Evolutionary conservation across 2,888 invertebrate genomes (phyloP).

Genomic region (Chrysolina haemoptera): DNA sequence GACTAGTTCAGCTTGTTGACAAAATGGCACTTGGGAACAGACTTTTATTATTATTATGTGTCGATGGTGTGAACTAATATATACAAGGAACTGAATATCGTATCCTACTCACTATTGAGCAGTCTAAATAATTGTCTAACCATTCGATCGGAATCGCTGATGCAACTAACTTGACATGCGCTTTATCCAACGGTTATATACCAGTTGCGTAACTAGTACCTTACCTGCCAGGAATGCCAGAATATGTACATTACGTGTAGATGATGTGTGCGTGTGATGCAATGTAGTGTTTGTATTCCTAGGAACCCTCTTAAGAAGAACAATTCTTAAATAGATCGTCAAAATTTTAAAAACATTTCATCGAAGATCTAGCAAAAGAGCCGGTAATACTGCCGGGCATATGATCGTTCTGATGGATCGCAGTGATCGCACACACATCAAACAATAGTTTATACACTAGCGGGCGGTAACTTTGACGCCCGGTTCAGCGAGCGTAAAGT

Average conservation of each 20-base stretch:
- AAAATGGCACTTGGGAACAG: too few species aligned
- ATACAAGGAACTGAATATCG: not conserved
- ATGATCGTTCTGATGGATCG: too few species aligned
- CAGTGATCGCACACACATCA: too few species aligned
- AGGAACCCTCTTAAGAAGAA: too few species aligned
- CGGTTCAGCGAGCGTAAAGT: too few species aligned
- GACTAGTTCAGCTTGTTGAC: too few species aligned
- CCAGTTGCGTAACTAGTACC: constrained; percentile 24
- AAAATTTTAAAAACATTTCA: not conserved
- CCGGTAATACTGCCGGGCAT: too few species aligned
- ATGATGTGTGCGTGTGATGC: not conserved
- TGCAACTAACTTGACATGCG: constrained; percentile 20
- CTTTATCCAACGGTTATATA: constrained; percentile 9
- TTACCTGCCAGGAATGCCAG: constrained; percentile 17
- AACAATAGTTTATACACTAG: too few species aligned
- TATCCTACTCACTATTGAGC: not conserved
- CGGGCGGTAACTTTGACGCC: too few species aligned
- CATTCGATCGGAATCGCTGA: not conserved
- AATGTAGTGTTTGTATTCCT: not conserved
- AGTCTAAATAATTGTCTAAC: constrained; percentile 5
- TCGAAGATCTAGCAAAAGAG: too few species aligned
- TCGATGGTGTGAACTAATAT: not conserved
- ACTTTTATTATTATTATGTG: not conserved
- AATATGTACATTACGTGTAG: constrained; percentile 14
- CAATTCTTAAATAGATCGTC: too few species aligned